These are phyloP conservation scores for Xenentodon cancila DNA, from an alignment of 2,797 vertebrate species.

Conservation along the genomic window DNA sequence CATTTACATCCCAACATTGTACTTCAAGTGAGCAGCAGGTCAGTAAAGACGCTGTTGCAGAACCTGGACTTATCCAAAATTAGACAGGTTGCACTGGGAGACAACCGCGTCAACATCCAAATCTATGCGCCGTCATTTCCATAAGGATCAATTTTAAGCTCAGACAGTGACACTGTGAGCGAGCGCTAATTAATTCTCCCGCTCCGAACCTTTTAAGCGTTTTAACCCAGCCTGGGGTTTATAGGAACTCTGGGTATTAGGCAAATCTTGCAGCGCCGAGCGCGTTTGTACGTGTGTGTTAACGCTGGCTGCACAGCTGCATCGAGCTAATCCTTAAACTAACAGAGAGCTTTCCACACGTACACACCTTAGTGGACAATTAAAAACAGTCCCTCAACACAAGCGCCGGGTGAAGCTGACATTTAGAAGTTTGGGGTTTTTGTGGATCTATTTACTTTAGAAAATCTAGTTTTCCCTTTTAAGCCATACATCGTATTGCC, in stretches of 20 bases:
- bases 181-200: constrained; percentile 45
- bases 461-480: no score
- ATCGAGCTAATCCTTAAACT: constrained; percentile 55
- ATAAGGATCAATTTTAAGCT: constrained; percentile 18
- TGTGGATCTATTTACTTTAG: no score
- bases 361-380: constrained; percentile 8
- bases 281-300: constrained; percentile 27
- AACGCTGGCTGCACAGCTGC: constrained; percentile 49
- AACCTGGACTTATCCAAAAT: background rate
- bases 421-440: no score
- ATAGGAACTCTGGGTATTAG: constrained; percentile 42
- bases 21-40: constrained; percentile 16
- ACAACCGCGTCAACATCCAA: background rate
- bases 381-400: constrained; percentile 10
- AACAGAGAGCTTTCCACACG: constrained; percentile 29
- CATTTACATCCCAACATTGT: background rate
- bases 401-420: no score
- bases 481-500: no score
- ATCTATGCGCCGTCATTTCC: constrained; percentile 14
- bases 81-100: constrained; percentile 17
- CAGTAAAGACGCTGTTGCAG: background rate
- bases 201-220: constrained; percentile 31
- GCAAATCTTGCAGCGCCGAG: constrained; percentile 25
- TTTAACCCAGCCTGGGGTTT: constrained; percentile 51
- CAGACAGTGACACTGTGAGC: constrained; percentile 1